These are phyloP conservation scores for Zaprionus ghesquierei DNA, from an alignment of 1,140 invertebrate species.

Conservation along the genomic window DNA sequence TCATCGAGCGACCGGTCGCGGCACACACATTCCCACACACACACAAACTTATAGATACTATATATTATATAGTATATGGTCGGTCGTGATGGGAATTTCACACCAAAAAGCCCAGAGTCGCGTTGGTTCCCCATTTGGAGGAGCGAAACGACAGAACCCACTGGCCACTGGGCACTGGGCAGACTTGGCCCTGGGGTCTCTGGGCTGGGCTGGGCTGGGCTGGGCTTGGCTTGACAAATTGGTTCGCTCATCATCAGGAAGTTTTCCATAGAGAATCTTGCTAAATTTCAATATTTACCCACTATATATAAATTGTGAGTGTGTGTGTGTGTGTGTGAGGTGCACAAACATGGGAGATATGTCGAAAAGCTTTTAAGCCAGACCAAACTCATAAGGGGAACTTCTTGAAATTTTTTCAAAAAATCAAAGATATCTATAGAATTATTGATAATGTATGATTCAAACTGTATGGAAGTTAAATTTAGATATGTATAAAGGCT, in stretches of 20 bases:
- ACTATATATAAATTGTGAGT: not conserved
- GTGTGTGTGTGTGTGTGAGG: not conserved
- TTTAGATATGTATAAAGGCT: too few species aligned
- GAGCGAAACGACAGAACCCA: too few species aligned
- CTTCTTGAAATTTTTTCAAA: not conserved
- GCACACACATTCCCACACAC: constrained; percentile 39
- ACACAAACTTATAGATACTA: constrained; percentile 20
- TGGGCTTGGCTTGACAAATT: constrained; percentile 1
- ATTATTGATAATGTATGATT: not conserved
- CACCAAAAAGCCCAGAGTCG: constrained; percentile 14
- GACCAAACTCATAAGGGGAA: not conserved
- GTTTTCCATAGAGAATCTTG: not conserved
- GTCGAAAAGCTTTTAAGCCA: not conserved
- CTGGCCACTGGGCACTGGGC: not conserved
- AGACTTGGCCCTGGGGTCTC: too few species aligned
- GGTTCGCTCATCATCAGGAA: not conserved
- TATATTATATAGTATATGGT: constrained; percentile 17
- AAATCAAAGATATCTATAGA: not conserved
- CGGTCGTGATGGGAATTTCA: constrained; percentile 38
- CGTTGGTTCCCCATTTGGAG: too few species aligned
- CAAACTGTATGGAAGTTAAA: not conserved
- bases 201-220: not conserved
- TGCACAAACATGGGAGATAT: not conserved
- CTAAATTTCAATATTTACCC: not conserved
- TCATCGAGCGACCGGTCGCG: constrained; percentile 22